Evolutionary conservation across 2,113 vertebrate species (phyloP), one percentile per base, ranked within the genome.

Genomic region (Onychostruthus taczanowskii): DNA sequence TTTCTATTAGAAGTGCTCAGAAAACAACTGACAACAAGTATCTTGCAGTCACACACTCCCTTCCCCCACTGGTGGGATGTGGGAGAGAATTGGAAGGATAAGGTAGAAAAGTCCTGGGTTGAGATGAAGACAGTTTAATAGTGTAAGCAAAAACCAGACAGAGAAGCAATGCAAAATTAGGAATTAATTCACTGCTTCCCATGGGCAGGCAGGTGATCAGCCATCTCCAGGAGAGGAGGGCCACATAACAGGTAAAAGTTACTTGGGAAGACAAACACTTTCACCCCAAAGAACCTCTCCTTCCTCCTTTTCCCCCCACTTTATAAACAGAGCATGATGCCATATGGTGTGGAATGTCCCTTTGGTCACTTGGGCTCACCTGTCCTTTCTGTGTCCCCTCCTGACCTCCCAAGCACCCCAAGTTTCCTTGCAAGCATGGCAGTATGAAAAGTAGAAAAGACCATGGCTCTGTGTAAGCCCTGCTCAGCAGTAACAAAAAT

Each of bases 41-140:
- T 26, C 41, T 30, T 35, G 13, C 24, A 43, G 7, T 11, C 1
- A 0, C 21, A 35, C n/a, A 14, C 16, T 35, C 9, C 35, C 31
- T 47, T 66, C 4, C 35, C 11, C 17, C 21, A 16, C 1, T 0
- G 0, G 11, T 49, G 37, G 26, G 22, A 35, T 31, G 4, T 1
- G 2, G 12, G 50, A 43, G 11, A 58, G 58, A 56, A 56, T 10
- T 5, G 2, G 17, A 56, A 43, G 16, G 3, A 13, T 63, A 63
- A 55, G 11, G 6, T 43, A 18, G 26, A 56, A 80, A 79, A 72
- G 9, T 35, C 22, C 17, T 31, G 31, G 9, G 7, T 35, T 56
- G 26, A 56, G 30, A 56, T 56, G 24, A 41, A 87, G 16, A 28
- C 16, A 47, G 7, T 62, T 70, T 17, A 16, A 41, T 11, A 63